A percentile compares a stretch with the other conserved stretches of the same genome.
These are phyloP conservation scores for Orgyia antiqua DNA, from an alignment of 2,888 invertebrate species.

Conservation along the genomic window DNA sequence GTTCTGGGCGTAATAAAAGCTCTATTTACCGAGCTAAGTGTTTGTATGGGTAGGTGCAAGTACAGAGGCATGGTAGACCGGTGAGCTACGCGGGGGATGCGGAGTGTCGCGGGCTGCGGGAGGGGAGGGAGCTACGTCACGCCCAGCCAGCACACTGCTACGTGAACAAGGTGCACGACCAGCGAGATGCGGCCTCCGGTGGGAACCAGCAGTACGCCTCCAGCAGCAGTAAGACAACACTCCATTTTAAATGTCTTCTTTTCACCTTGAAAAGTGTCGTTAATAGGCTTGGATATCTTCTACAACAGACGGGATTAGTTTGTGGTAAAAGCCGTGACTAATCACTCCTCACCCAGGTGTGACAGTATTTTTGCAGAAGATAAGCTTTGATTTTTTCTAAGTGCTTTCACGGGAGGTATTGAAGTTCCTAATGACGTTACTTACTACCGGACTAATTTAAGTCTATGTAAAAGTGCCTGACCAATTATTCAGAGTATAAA, in stretches of 20 bases:
- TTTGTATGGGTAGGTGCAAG: constrained; percentile 39
- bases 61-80: constrained; percentile 53
- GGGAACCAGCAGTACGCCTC: constrained; percentile 80
- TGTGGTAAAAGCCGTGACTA: no score
- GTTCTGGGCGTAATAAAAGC: no score
- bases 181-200: constrained; percentile 25
- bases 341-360: no score
- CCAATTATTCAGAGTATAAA: no score
- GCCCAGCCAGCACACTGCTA: constrained; percentile 31
- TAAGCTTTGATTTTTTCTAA: no score
- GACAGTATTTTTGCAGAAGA: no score
- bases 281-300: neutral
- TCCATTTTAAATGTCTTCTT: neutral
- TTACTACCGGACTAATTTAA: no score
- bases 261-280: neutral
- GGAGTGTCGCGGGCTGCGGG: constrained; percentile 20
- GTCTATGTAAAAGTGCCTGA: no score
- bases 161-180: constrained; percentile 38
- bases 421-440: no score
- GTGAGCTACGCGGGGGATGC: constrained; percentile 66
- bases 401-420: no score
- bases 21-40: no score
- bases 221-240: constrained; percentile 78
- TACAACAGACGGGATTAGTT: no score
- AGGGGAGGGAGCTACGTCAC: constrained; percentile 4